phyloP scores from a whole-genome alignment of 2,113 vertebrate species.

The Cynoglossus semilaevis region DNA sequence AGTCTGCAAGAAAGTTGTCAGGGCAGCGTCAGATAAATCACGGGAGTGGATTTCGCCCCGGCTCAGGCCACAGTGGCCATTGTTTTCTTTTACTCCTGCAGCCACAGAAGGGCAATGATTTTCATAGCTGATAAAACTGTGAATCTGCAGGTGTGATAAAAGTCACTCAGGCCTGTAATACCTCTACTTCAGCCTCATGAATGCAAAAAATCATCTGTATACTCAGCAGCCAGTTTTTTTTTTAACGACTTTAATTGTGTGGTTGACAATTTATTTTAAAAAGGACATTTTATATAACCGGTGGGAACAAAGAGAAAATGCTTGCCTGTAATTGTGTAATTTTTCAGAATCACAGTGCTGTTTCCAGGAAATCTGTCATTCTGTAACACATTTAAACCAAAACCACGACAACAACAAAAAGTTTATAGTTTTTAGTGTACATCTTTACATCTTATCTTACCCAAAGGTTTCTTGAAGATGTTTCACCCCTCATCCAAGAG shows the following conservation, averaged over 20 bases:
- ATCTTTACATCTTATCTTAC: too few relatives aligned
- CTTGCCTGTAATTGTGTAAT: slow-evolving; percentile 28
- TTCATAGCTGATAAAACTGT: slow-evolving; percentile 8
- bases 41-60: slow-evolving; percentile 63
- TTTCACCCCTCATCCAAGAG: too few relatives aligned
- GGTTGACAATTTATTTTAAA: slow-evolving; percentile 35
- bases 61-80: slow-evolving; percentile 46
- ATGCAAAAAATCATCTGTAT: slow-evolving; percentile 4
- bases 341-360: slow-evolving; percentile 37
- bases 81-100: slow-evolving; percentile 57
- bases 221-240: background rate
- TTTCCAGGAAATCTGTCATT: slow-evolving; percentile 17
- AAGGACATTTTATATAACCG: slow-evolving; percentile 3
- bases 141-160: slow-evolving; percentile 14
- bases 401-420: too few relatives aligned
- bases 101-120: slow-evolving; percentile 43
- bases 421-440: too few relatives aligned
- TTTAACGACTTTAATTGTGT: slow-evolving; percentile 27
- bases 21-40: slow-evolving; percentile 75
- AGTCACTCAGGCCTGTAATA: slow-evolving; percentile 8
- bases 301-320: slow-evolving; percentile 31
- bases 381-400: too few relatives aligned
- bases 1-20: slow-evolving; percentile 78
- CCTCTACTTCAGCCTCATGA: slow-evolving; percentile 4
- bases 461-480: too few relatives aligned